phyloP scores from a whole-genome alignment of 1,140 invertebrate species.

The Drosophila arizonae region DNA sequence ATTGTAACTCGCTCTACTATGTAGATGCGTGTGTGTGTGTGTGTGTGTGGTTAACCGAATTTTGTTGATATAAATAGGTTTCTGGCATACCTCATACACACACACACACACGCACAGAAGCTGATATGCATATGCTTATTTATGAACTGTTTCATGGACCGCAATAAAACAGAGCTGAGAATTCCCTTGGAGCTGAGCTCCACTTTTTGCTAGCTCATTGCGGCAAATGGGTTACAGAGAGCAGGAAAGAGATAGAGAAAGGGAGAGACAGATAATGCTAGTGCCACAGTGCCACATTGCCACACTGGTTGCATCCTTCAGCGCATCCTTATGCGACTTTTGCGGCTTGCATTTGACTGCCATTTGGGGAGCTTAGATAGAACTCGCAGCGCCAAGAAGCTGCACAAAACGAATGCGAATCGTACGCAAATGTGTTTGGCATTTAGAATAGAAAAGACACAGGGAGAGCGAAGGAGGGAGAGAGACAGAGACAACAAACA shows the following conservation, averaged over 20 bases:
- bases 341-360: conserved; percentile 75
- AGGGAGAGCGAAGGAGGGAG: too few species aligned
- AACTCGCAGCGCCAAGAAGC: conserved; percentile 58
- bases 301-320: conserved; percentile 31
- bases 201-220: conserved; percentile 50
- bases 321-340: conserved; percentile 66
- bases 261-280: conserved; percentile 48
- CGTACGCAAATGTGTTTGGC: background rate
- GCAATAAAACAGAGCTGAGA: conserved; percentile 66
- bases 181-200: conserved; percentile 44
- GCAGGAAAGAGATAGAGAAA: background rate
- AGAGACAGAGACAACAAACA: too few species aligned
- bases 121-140: conserved; percentile 49
- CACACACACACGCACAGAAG: conserved; percentile 1
- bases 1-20: conserved; percentile 20
- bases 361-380: conserved; percentile 71
- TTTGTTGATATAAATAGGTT: conserved; percentile 44
- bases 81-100: conserved; percentile 23
- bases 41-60: conserved; percentile 44
- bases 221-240: conserved; percentile 49
- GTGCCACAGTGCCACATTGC: conserved; percentile 33
- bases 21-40: too few species aligned
- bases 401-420: conserved; percentile 42
- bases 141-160: conserved; percentile 73
- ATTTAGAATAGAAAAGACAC: background rate